Base-by-base conservation (phyloP, 2,797 vertebrate species). In the Phrynocephalus vlangalii region DNA sequence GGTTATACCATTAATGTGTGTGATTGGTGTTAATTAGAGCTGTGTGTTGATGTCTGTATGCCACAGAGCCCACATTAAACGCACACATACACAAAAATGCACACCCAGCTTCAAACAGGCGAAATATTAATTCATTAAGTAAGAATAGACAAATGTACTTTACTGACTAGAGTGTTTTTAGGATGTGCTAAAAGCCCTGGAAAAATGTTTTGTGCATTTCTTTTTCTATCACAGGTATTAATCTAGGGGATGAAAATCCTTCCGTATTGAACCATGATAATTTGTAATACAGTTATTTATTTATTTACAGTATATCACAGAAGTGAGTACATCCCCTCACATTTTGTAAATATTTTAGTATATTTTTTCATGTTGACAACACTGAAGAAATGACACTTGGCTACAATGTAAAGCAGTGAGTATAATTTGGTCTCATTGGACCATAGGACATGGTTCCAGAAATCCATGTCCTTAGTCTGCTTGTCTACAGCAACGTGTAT, bases 21-120 rank as follows among this genome's bases (percentile, higher is more conserved):
- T 96, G 97, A 97, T 96, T 97, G 96, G 96, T 97, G 96, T 96
- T 97, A 97, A 97, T 97, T 97, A 97, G 95, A 95, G 93, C 89
- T 94, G 93, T 93, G 94, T 93, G 92, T 95, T 94, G 91, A 90
- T 94, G 94, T 96, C 90, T 96, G 93, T 87, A 38, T 94, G 95
- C 94, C 94, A 96, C 92, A 88, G 88, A 90, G 92, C 94, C 96
- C 89, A 94, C 92, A 91, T 96, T 95, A 92, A 76, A 92, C 91
- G 94, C 22, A 63, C 10, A 30, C 33, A 79, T 38, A 88, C 30
- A 30, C 52, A 88, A 48, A 26, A 22, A 68, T n/a, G 71, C 15
- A 67, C 1, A 26, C 71, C 68, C 52, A 85, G 26, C 48, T 76
- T 33, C 70, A 95, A 95, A 95, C 90, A 52, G 95, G 94, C 83